A percentile compares a stretch with the other conserved stretches of the same genome.
Evolutionary conservation across 2,888 invertebrate genomes (phyloP).

Genomic region (Spicauda simplicius): DNA sequence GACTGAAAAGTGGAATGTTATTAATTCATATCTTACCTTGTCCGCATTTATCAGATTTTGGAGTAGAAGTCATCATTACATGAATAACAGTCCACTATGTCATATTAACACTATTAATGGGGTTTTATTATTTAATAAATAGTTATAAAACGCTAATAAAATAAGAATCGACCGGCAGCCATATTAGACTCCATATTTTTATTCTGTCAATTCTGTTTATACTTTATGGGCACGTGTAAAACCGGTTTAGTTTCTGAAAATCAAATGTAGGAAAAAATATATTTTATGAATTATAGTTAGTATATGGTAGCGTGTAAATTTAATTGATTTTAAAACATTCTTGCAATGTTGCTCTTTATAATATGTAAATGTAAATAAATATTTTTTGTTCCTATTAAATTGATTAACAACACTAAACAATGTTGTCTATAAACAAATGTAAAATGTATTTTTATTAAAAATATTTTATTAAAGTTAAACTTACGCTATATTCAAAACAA

Average conservation of each 20-base stretch:
- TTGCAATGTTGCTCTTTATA: no score
- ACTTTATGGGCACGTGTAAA: constrained; percentile 10
- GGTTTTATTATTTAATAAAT: constrained; percentile 55
- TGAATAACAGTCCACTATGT: constrained; percentile 60
- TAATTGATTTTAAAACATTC: no score
- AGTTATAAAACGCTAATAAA: constrained; percentile 68
- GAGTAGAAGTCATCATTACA: constrained; percentile 79
- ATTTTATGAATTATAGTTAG: no score
- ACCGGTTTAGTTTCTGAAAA: background rate
- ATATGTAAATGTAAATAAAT: no score
- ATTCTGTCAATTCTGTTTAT: constrained; percentile 29
- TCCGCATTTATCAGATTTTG: constrained; percentile 80
- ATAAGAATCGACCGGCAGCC: constrained; percentile 77
- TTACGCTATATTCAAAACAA: no score
- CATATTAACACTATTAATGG: constrained; percentile 66
- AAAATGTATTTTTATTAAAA: no score
- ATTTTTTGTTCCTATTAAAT: no score
- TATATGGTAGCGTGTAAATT: no score
- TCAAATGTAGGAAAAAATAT: no score
- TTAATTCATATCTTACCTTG: constrained; percentile 70
- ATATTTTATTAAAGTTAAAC: no score
- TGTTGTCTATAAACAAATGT: background rate
- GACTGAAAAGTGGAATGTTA: constrained; percentile 45
- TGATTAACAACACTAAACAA: background rate
- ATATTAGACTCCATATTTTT: constrained; percentile 63